Evolutionary conservation across 2,113 vertebrate genomes (phyloP).

Genomic region (Anhinga anhinga): DNA sequence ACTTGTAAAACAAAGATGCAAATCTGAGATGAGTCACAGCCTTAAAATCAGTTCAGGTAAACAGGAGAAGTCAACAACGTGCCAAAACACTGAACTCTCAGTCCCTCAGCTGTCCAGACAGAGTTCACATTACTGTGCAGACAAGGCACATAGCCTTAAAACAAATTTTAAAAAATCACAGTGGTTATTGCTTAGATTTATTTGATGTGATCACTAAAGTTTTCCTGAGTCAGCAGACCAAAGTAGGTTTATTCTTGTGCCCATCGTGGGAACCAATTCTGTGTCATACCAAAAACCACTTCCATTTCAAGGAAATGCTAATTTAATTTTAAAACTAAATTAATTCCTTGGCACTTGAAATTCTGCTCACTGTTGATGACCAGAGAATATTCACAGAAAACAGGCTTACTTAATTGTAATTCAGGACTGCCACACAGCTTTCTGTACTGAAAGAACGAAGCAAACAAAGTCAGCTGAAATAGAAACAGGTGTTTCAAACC

Average conservation of each 20-base stretch:
- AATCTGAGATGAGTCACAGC: not conserved
- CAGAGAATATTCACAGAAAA: not conserved
- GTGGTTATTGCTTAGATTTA: not conserved
- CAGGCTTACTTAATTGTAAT: not conserved
- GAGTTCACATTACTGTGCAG: not conserved
- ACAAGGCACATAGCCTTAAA: not conserved
- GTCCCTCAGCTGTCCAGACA: not conserved
- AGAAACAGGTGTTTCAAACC: conserved; percentile 30
- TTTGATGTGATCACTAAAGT: not conserved
- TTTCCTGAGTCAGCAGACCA: not conserved
- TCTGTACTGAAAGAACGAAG: not conserved
- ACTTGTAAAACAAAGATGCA: not conserved
- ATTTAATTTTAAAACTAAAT: not conserved
- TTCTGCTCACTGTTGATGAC: not conserved
- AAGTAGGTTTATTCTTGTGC: not conserved
- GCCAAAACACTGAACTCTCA: not conserved
- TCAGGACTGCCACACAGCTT: not conserved
- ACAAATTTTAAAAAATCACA: not conserved
- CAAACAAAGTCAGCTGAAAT: conserved; percentile 1
- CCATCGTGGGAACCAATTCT: not conserved
- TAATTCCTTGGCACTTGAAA: not conserved
- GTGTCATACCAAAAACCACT: not conserved
- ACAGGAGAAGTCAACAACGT: not conserved
- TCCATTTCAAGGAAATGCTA: not conserved
- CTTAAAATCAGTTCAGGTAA: not conserved